Evolutionary conservation across 2,113 vertebrate genomes (phyloP).

Genomic region (Phalacrocorax pelagicus): DNA sequence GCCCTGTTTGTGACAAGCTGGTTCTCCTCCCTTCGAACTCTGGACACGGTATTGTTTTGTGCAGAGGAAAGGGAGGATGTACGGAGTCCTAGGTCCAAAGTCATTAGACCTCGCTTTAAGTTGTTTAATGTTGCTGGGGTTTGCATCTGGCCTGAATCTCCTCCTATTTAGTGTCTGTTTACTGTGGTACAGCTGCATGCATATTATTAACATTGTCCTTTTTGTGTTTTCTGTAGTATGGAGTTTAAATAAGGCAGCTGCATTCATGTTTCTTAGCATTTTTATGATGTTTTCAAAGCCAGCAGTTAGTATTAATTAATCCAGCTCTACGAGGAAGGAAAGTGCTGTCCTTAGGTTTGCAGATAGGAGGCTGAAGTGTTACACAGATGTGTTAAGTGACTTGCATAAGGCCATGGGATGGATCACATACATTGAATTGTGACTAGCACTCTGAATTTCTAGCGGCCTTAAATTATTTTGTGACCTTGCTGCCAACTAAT

Average conservation of each 20-base stretch:
- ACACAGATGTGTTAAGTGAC: neutral
- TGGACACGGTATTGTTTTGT: neutral
- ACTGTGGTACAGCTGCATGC: rapidly evolving
- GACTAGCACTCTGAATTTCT: neutral
- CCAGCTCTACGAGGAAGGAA: neutral
- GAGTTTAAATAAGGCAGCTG: neutral
- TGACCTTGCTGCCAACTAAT: neutral
- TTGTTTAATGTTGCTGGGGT: neutral
- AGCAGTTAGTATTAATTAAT: neutral
- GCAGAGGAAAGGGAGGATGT: neutral
- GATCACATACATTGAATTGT: neutral
- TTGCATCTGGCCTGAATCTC: neutral
- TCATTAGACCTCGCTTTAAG: neutral
- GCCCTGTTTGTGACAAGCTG: neutral
- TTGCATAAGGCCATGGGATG: neutral
- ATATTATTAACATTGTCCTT: neutral
- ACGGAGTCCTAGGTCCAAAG: neutral
- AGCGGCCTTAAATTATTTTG: neutral
- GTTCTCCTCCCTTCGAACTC: neutral
- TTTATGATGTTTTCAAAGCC: neutral
- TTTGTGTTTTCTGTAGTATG: neutral
- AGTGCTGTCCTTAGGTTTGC: neutral
- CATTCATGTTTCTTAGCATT: neutral
- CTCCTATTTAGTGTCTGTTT: neutral
- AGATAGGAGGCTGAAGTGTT: neutral